Evolutionary conservation across 2,113 vertebrate species (phyloP), one percentile per base, ranked within the genome.

Genomic region (Nothocercus nigrocapillus): DNA sequence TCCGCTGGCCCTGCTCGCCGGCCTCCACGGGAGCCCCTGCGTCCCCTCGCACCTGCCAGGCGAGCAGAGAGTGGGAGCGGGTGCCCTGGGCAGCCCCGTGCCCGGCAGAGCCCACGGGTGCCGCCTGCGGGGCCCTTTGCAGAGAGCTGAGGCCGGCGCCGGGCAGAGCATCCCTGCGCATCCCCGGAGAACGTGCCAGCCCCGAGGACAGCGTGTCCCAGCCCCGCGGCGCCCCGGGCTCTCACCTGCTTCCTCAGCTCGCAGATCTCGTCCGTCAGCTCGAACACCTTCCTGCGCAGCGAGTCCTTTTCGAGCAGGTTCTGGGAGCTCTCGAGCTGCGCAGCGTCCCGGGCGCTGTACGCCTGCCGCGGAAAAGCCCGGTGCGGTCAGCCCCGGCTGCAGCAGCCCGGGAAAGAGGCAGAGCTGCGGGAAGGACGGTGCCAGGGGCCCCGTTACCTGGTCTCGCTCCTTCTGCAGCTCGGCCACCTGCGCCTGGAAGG

Each of bases 381-480:
- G 44, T 14, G 15, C 44, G 44, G 44, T 42, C 40, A 42, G 40
- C 11, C 9, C 40, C 40, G 40, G 40, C 40, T 42, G 40, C 40
- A 42, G 44, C 44, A 18, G 44, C 44, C 16, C 44, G 44, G 44
- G 44, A 9, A 42, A 45, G 15, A 18, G 44, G 44, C 44, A 45
- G 44, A 18, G 44, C 44, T 45, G 44, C 17, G 44, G 44, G 13
- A 45, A 45, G 44, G 44, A 17, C 44, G 17, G 44, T 7, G 44
- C 44, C 44, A 7, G 44, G 44, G 16, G 40, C 44, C 36, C 11
- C 25, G 93, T 68, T 77, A 99, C 99, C 96, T 98, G 98, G 95
- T 99, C 98, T 78, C 98, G 97, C 89, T 99, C 99, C 25, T 97
- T 95, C 96, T 98, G 98, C 66, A 99, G 98, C 51, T 98, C 98